These are phyloP conservation scores for Pitangus sulphuratus DNA, from an alignment of 2,797 vertebrate genomes.

Conservation along the genomic window DNA sequence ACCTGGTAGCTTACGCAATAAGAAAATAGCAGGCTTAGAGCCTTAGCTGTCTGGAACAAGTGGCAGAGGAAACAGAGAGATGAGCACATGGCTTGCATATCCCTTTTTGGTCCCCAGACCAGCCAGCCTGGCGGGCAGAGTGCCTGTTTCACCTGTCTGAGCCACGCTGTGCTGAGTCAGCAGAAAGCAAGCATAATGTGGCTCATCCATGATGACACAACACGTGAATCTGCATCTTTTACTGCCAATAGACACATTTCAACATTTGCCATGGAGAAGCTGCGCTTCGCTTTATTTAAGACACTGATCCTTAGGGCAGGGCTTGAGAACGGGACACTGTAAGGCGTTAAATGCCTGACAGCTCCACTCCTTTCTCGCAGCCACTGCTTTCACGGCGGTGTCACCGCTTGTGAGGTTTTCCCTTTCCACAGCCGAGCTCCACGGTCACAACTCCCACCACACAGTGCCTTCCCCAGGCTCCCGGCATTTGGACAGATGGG, in stretches of 20 bases:
- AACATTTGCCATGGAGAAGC: rapidly evolving
- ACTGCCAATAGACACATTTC: background rate
- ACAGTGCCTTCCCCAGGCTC: background rate
- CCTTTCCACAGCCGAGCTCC: rapidly evolving
- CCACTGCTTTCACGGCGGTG: rapidly evolving
- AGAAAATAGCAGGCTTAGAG: background rate
- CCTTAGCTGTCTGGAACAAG: background rate
- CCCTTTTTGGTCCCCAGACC: background rate
- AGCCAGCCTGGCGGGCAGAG: background rate
- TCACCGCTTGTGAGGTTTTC: background rate
- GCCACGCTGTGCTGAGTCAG: background rate
- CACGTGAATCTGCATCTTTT: rapidly evolving
- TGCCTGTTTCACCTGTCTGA: background rate
- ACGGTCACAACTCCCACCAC: rapidly evolving
- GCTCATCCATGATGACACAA: background rate
- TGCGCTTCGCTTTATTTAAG: background rate
- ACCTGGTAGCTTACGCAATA: rapidly evolving
- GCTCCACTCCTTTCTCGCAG: background rate
- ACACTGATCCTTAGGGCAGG: rapidly evolving
- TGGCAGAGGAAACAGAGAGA: background rate
- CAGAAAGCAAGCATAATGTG: background rate
- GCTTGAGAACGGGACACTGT: no score
- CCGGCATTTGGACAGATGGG: background rate
- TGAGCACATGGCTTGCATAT: background rate
- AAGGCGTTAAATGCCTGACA: background rate